Conservation (phyloP, 2,113 vertebrate genomes). For the Maccullochella peelii region DNA sequence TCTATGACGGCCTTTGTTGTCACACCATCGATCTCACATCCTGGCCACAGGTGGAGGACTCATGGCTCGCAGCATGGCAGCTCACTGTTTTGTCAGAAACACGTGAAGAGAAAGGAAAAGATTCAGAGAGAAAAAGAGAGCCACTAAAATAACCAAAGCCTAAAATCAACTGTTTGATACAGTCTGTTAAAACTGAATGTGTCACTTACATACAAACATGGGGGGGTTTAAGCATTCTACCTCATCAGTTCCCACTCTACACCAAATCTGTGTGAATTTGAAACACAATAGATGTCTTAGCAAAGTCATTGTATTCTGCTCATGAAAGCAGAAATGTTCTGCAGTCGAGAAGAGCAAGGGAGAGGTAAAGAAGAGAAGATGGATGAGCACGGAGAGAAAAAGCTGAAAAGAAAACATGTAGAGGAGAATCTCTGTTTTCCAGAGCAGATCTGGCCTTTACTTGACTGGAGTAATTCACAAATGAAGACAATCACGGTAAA, state of each 20-base stretch:
- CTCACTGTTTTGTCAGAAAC: slow-evolving; percentile 59
- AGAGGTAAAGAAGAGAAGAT: background rate
- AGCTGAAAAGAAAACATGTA: background rate
- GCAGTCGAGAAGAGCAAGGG: background rate
- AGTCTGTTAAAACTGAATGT: background rate
- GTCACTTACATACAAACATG: background rate
- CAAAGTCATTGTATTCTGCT: too few species aligned
- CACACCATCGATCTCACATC: slow-evolving; percentile 66
- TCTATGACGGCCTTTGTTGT: slow-evolving; percentile 53
- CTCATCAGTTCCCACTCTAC: background rate
- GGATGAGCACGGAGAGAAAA: background rate
- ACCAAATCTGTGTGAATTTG: background rate
- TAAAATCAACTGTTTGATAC: background rate
- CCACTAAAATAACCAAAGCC: background rate
- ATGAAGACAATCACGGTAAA: background rate
- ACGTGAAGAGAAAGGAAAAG: slow-evolving; percentile 38
- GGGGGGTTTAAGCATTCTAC: background rate
- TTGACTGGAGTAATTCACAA: background rate
- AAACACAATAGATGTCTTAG: background rate
- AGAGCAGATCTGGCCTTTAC: background rate
- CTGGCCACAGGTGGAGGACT: slow-evolving; percentile 55
- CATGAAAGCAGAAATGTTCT: slow-evolving; percentile 1
- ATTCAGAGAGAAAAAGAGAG: slow-evolving; percentile 33
- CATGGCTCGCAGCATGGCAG: slow-evolving; percentile 21
- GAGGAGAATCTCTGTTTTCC: background rate